Percentiles rank a stretch among this genome's conserved stretches.
These are phyloP conservation scores for Trogon surrucura DNA, from an alignment of 2,113 vertebrate species.

Conservation along the genomic window DNA sequence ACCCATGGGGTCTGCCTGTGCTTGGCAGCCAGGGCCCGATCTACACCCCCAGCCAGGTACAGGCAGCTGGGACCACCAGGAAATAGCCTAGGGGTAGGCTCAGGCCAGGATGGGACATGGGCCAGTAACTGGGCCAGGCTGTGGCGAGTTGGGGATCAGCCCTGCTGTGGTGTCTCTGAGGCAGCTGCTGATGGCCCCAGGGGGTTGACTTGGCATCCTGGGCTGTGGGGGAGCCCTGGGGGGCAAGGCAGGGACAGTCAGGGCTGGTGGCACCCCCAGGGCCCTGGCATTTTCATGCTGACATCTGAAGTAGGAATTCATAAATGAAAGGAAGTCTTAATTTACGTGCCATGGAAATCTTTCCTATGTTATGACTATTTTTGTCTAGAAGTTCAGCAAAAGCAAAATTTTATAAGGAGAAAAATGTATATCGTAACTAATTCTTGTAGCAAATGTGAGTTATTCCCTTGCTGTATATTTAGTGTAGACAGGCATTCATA, in stretches of 20 bases:
- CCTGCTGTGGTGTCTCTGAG: not conserved
- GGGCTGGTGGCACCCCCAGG: not conserved
- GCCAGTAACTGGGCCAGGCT: not conserved
- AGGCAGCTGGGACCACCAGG: not conserved
- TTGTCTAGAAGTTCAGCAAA: not conserved
- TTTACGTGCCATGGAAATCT: not conserved
- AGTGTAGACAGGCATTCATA: not conserved
- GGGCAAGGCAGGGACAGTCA: not conserved
- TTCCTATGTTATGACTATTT: not conserved
- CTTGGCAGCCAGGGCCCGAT: not conserved
- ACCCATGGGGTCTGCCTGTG: rapidly evolving
- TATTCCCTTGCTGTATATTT: not conserved
- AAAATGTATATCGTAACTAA: not conserved
- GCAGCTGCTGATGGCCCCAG: not conserved
- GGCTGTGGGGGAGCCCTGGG: rapidly evolving
- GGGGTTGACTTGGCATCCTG: not conserved
- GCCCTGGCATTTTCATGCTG: not conserved
- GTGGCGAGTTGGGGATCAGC: not conserved
- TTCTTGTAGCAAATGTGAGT: not conserved
- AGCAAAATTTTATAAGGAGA: not conserved
- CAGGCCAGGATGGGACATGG: too few relatives aligned
- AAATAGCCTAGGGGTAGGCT: too few relatives aligned
- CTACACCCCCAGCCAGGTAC: not conserved
- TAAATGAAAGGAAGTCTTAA: not conserved
- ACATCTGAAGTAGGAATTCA: not conserved